A percentile compares a stretch with the other conserved stretches of the same genome.
Conservation (phyloP, 64 coral and sea anemone species). For the Montipora capricornis region DNA sequence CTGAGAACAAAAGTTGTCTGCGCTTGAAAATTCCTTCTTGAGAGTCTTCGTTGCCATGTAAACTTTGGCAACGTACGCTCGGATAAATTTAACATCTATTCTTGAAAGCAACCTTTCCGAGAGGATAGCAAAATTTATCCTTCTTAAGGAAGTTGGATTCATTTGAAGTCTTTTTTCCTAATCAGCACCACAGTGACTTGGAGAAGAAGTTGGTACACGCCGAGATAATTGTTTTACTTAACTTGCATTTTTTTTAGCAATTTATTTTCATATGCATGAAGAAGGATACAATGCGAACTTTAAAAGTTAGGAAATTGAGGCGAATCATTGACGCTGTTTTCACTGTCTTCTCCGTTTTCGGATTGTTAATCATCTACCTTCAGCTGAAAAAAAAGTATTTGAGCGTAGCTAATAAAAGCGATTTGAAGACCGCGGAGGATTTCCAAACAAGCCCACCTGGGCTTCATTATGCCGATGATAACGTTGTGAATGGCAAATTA, state of each 20-base stretch:
- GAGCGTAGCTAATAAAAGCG: not conserved
- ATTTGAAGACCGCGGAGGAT: not conserved
- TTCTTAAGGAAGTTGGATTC: no score
- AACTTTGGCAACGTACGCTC: not conserved
- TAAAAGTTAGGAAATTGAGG: not conserved
- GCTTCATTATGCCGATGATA: not conserved
- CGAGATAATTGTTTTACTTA: not conserved
- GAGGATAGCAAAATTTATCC: no score
- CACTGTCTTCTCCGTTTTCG: not conserved
- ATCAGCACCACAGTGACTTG: no score
- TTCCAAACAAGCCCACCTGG: not conserved
- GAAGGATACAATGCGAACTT: conserved; percentile 8
- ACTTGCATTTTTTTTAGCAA: not conserved
- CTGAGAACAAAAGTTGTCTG: not conserved
- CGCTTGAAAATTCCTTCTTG: not conserved
- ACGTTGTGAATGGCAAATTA: not conserved
- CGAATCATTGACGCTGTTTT: not conserved
- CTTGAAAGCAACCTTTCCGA: no score
- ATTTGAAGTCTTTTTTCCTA: no score
- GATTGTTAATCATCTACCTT: conserved; percentile 23
- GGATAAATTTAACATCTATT: no score
- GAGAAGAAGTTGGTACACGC: not conserved
- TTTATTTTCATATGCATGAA: not conserved
- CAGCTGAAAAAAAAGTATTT: not conserved
- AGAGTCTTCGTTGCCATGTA: not conserved